Conservation (phyloP, 2,113 vertebrate species). For the Potamarius usumacintae region DNA sequence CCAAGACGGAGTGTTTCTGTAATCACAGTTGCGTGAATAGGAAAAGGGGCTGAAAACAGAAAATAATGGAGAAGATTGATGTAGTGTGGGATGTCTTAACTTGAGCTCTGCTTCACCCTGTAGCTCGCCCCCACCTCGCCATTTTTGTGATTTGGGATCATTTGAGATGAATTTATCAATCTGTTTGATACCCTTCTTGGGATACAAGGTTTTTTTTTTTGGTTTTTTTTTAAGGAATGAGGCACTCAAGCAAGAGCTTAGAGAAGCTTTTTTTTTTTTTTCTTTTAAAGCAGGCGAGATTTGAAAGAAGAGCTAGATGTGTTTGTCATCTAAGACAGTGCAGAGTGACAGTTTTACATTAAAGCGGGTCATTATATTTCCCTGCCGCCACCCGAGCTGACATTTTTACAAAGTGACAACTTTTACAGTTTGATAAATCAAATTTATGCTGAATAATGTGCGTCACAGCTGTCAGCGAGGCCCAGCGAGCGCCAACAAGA, state of each 20-base stretch:
- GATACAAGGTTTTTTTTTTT: neutral
- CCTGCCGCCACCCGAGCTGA: constrained; percentile 71
- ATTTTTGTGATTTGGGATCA: constrained; percentile 48
- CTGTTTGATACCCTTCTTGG: constrained; percentile 9
- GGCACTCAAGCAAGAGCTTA: neutral
- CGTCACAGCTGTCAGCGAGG: constrained; percentile 62
- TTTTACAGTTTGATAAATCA: constrained; percentile 80
- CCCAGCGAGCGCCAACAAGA: constrained; percentile 63
- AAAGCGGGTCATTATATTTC: constrained; percentile 78
- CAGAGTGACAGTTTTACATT: constrained; percentile 74
- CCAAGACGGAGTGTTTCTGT: constrained; percentile 57
- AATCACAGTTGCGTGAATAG: constrained; percentile 48
- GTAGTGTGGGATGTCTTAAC: neutral
- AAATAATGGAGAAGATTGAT: constrained; percentile 30
- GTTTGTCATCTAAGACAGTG: constrained; percentile 67
- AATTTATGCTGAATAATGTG: constrained; percentile 64
- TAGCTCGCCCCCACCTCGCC: neutral
- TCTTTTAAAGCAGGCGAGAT: constrained; percentile 12
- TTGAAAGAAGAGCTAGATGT: constrained; percentile 62
- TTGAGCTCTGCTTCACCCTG: neutral
- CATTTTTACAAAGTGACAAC: constrained; percentile 80
- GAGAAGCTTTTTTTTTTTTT: neutral
- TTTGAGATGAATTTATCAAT: constrained; percentile 59
- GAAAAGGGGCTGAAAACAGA: constrained; percentile 11
- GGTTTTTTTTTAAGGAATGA: no score